Percentiles rank a stretch among this genome's conserved stretches.
Conservation (phyloP, 2,113 vertebrate genomes). For the Caranx melampygus region DNA sequence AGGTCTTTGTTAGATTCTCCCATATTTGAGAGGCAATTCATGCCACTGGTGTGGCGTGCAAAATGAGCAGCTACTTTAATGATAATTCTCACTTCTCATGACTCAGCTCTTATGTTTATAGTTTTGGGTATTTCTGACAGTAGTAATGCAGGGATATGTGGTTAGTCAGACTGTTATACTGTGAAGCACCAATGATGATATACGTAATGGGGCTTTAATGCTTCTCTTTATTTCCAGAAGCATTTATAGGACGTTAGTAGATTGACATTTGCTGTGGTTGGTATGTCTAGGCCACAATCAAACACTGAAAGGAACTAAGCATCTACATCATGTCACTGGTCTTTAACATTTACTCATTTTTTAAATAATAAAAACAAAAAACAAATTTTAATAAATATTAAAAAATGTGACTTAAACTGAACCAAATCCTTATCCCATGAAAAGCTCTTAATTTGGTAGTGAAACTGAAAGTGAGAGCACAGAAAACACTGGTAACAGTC, state of each 20-base stretch:
- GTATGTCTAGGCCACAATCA: not conserved
- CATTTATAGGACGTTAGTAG: not conserved
- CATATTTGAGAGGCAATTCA: not conserved
- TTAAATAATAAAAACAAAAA: not conserved
- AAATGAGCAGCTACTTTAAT: not conserved
- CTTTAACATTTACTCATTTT: not conserved
- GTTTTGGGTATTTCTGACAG: not conserved
- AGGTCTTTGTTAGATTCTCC: conserved; percentile 19
- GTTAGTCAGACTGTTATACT: not conserved
- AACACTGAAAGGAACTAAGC: not conserved
- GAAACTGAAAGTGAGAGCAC: not conserved
- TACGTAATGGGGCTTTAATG: not conserved
- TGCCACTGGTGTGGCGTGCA: not conserved
- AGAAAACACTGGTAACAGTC: not conserved
- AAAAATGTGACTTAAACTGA: not conserved
- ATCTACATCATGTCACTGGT: not conserved
- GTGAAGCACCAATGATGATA: no score
- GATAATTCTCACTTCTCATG: no score
- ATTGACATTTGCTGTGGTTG: not conserved
- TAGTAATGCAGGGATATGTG: not conserved
- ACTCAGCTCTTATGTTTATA: not conserved
- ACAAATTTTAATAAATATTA: not conserved
- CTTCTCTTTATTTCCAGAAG: not conserved
- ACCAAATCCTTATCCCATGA: not conserved
- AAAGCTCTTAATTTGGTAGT: not conserved